phyloP scores from a whole-genome alignment of 2,888 invertebrate genomes.

The Agrotis ipsilon region DNA sequence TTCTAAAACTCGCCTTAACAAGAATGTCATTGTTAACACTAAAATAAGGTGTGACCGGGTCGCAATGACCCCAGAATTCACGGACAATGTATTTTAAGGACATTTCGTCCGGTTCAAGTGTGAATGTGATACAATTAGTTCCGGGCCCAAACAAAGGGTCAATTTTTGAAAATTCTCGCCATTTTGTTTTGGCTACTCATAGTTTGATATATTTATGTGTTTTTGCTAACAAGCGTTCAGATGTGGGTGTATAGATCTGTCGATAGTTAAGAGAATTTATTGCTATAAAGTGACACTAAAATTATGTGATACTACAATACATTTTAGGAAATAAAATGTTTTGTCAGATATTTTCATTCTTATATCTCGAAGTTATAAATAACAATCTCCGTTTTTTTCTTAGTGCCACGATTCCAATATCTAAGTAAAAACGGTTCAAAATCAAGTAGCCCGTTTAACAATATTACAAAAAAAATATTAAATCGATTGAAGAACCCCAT shows the following conservation, averaged over 20 bases:
- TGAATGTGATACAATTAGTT: conserved; percentile 87
- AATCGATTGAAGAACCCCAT: conserved; percentile 5
- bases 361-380: background rate
- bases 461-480: background rate
- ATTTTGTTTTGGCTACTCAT: conserved; percentile 78
- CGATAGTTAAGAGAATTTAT: conserved; percentile 60
- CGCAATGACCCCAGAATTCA: conserved; percentile 85
- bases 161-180: conserved; percentile 78
- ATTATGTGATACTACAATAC: background rate
- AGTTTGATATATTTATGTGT: conserved; percentile 83
- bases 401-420: too few species aligned
- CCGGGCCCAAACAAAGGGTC: conserved; percentile 84
- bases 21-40: conserved; percentile 72
- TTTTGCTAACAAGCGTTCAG: conserved; percentile 75
- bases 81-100: conserved; percentile 89
- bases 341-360: too few species aligned
- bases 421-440: too few species aligned
- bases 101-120: conserved; percentile 84
- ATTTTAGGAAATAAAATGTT: too few species aligned
- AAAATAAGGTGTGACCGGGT: conserved; percentile 84
- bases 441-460: background rate
- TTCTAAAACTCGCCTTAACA: conserved; percentile 29
- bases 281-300: background rate
- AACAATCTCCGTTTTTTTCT: too few species aligned
- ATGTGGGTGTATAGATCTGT: conserved; percentile 76